Evolutionary conservation across 2,797 vertebrate species (phyloP).

Genomic region (Mus spretus): DNA sequence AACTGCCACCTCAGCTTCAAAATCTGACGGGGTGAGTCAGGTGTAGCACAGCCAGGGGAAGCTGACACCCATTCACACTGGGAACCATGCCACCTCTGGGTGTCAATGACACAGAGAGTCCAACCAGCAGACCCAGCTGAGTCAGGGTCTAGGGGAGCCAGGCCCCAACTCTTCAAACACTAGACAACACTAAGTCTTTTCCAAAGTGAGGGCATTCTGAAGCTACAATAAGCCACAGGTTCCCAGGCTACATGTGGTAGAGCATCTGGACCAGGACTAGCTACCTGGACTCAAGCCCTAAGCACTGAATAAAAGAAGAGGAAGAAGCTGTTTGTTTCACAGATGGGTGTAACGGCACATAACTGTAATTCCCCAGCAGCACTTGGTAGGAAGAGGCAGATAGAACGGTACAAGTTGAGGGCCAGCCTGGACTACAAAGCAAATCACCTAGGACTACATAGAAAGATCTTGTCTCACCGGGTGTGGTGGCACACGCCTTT

Average conservation of each 20-base stretch:
- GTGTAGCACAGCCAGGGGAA: constrained; percentile 10
- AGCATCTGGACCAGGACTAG: background rate
- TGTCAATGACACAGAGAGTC: constrained; percentile 22
- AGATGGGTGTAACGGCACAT: background rate
- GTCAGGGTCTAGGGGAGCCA: constrained; percentile 17
- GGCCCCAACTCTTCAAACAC: constrained; percentile 50
- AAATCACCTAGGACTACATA: background rate
- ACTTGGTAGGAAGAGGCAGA: background rate
- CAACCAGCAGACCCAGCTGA: constrained; percentile 18
- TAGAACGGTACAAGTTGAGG: no score
- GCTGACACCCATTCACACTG: background rate
- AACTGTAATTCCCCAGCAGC: background rate
- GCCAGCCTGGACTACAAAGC: background rate
- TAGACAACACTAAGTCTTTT: constrained; percentile 55
- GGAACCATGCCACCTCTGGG: background rate
- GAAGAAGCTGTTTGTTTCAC: background rate
- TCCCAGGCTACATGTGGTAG: background rate
- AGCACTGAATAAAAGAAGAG: background rate
- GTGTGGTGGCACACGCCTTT: no score
- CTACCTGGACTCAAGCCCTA: background rate
- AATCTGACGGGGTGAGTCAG: constrained; percentile 22
- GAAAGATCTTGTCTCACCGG: background rate
- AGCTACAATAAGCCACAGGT: constrained; percentile 37
- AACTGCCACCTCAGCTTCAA: constrained; percentile 28
- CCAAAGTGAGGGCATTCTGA: constrained; percentile 30